Evolutionary conservation across 2,797 vertebrate species (phyloP).

Genomic region (Argentina silus): DNA sequence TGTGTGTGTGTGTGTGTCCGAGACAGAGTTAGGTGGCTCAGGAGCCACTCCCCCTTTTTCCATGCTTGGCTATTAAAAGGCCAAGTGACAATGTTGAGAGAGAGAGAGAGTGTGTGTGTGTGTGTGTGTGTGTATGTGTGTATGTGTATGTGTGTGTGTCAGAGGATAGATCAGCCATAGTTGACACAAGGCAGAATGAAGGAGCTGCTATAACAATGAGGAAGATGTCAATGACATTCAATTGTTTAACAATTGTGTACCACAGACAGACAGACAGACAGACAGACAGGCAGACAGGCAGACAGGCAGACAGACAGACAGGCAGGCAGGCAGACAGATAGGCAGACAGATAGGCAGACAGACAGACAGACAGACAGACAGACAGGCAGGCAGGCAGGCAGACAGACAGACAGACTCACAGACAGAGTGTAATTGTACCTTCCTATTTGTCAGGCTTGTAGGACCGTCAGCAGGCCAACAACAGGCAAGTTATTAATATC

Average conservation of each 20-base stretch:
- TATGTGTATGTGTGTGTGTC: not conserved
- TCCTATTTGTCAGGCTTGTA: slow-evolving; percentile 48
- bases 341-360: not conserved
- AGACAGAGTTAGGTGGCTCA: slow-evolving; percentile 40
- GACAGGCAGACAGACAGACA: too few relatives aligned
- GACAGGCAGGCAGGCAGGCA: too few relatives aligned
- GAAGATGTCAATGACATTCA: slow-evolving; percentile 15
- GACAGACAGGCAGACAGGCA: not conserved
- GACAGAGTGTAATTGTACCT: slow-evolving; percentile 16
- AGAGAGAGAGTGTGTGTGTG: not conserved
- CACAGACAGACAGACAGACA: slow-evolving; percentile 4
- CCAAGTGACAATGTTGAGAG: slow-evolving; percentile 42
- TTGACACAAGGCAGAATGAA: too few relatives aligned
- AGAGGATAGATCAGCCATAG: too few relatives aligned
- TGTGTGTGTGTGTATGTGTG: not conserved
- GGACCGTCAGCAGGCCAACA: slow-evolving; percentile 70
- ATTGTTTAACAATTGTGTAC: slow-evolving; percentile 3
- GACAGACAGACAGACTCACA: not conserved
- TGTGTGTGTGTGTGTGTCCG: slow-evolving; percentile 52
- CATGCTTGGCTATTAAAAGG: slow-evolving; percentile 66
- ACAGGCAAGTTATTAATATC: slow-evolving; percentile 80
- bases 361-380: not conserved
- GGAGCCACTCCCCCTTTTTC: slow-evolving; percentile 57
- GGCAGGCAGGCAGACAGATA: not conserved
- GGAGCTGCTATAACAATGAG: not conserved